Base-by-base conservation (phyloP, 2,888 invertebrate genomes). In the Heteropelma amictum region DNA sequence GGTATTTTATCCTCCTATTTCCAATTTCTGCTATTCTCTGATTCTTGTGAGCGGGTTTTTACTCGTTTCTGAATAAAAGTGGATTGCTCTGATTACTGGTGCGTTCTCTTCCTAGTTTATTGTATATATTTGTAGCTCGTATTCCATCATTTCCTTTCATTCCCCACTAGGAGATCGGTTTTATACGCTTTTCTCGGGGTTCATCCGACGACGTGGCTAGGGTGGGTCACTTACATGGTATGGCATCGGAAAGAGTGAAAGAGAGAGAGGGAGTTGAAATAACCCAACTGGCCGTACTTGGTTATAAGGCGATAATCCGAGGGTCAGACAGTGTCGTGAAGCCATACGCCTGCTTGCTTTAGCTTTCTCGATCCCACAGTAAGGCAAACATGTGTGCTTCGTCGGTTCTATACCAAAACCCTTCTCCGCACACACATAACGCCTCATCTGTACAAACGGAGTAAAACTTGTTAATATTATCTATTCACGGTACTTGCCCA, bases 241-340 rank as follows among this genome's bases (percentile, higher is more conserved):
- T 79, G 80, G 63, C 17, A 26, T 14, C 26, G 19, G 14, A 19
- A n/a, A 60, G 60, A 45, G 60, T 45, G n/a, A 45, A 28, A 30
- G 47, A 47, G 23, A 21, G 33, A 33, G 73, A 68, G 73, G 77
- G 76, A 72, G 77, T 77, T 76, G 81, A 81, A 85, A 84, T 83
- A 84, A 83, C 83, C 81, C 79, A 74, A 77, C 75, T 76, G 72
- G 73, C 79, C 77, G 75, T 75, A 76, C 76, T 78, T 82, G 81
- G 80, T 65, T 79, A 73, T 87, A 87, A 87, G 85, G 85, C 83
- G 86, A 87, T 88, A 88, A 88, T 88, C 88, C 86, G 79, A 80
- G 85, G 86, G 88, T 87, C 87, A 87, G 88, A 87, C 88, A 83
- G 84, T 84, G 84, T 86, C 83, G 84, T 77, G 88, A 88, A 88